Evolutionary conservation across 1,140 invertebrate species (phyloP), one percentile per base, ranked within the genome.

Genomic region (Drosophila equinoxialis): DNA sequence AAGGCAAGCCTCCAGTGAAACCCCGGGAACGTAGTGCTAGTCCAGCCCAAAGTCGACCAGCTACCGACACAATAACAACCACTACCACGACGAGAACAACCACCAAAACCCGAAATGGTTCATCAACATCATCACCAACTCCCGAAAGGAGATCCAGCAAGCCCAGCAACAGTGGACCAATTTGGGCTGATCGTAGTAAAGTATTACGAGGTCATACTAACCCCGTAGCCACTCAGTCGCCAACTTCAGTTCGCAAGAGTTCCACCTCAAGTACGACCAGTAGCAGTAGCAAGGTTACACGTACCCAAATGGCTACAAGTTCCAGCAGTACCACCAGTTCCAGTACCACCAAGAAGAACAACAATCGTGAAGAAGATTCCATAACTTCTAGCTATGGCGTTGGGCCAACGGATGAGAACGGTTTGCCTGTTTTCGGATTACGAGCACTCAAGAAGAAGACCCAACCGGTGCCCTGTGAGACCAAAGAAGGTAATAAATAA

Each of bases 381-480:
- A 95, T 97, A 54, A 96, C 95, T 6, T 96, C 96, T 1, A 95
- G 96, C 86, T 97, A 97, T 90, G 96, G 96, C 1, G 95, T 96
- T 3, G 96, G 96, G 3, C 96, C 96, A 42, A 95, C 95, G 5
- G 96, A 96, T 87, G 95, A 96, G 72, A 94, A 96, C 77, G 96
- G 96, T n/a, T 93, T 94, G 64, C 96, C 96, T 5, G 92, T 96
- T 23, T 96, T 96, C 91, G 96, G 96, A 41, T 93, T 96, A 59
- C 94, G 94, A 83, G 96, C 96, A 41, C 93, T 96, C 45, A 93
- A 95, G 70, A 94, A 95, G 70, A 94, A 94, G 68, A 93, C 93
- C 37, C 93, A 92, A 13, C 65, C 68, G 17, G 68, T 63, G 39
- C 75, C 83, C 59, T 78, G 90, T 91, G 91, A 94, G 92, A 91